Conservation (phyloP, 2,797 vertebrate genomes). For the Dipus sagitta region DNA sequence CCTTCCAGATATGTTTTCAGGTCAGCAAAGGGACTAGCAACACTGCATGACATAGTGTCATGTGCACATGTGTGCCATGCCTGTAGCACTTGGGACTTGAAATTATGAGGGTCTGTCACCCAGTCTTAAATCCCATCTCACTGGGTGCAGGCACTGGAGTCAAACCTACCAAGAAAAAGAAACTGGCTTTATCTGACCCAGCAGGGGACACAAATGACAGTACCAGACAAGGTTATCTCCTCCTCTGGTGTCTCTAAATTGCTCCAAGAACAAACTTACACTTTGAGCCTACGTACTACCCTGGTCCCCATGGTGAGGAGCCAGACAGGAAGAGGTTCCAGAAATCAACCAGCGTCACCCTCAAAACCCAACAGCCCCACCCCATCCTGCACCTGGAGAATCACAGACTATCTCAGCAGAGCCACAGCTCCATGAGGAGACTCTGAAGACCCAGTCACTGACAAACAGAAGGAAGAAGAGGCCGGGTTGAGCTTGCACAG, state of each 20-base stretch:
- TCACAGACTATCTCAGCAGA: neutral
- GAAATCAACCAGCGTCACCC: neutral
- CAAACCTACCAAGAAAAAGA: neutral
- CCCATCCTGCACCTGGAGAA: neutral
- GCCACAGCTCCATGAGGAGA: no score
- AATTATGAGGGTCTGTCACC: fast-evolving
- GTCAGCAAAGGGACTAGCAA: no score
- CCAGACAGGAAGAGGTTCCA: neutral
- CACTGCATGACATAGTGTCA: no score
- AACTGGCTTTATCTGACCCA: neutral
- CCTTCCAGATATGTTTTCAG: neutral
- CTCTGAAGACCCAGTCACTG: neutral
- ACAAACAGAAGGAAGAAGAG: no score
- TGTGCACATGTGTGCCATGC: no score
- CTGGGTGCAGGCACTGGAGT: neutral
- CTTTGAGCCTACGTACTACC: fast-evolving
- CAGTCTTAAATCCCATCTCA: neutral
- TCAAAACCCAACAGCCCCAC: neutral
- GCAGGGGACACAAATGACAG: neutral
- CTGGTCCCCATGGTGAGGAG: fast-evolving
- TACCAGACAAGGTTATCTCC: neutral
- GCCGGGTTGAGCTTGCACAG: fast-evolving
- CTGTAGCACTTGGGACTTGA: fast-evolving
- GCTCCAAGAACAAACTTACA: fast-evolving
- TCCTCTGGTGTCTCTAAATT: fast-evolving